phyloP scores from a whole-genome alignment of 2,113 vertebrate species.

The Xiphias gladius region DNA sequence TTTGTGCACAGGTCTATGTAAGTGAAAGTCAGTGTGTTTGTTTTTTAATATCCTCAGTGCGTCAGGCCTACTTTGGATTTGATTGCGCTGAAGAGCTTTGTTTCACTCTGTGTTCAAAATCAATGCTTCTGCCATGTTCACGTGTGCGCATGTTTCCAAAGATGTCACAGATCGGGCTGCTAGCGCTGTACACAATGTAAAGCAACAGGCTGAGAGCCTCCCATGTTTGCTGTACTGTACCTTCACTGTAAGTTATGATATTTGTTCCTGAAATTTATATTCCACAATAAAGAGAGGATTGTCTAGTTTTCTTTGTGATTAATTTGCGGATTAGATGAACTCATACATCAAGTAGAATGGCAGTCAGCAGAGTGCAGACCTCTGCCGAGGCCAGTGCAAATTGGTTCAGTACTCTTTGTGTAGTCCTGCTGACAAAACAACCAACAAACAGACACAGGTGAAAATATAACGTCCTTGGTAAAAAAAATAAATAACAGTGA shows the following conservation, averaged over 20 bases:
- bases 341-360: no score
- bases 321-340: background rate
- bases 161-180: conserved; percentile 72
- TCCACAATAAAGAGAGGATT: conserved; percentile 77
- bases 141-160: conserved; percentile 73
- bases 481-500: background rate
- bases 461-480: no score
- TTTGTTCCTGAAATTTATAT: conserved; percentile 69
- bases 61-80: conserved; percentile 5
- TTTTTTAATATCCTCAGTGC: conserved; percentile 32
- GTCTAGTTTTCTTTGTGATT: conserved; percentile 42
- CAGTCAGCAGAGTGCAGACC: no score
- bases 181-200: conserved; percentile 47
- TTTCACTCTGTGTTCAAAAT: conserved; percentile 24
- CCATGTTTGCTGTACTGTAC: conserved; percentile 62
- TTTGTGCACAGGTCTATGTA: conserved; percentile 56
- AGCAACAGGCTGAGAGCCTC: conserved; percentile 48
- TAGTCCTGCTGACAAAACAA: background rate
- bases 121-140: conserved; percentile 30
- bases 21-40: conserved; percentile 42
- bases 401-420: no score
- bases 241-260: conserved; percentile 63
- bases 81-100: conserved; percentile 3
- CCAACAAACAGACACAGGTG: no score
- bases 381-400: no score